Base-by-base conservation (phyloP, 2,888 invertebrate genomes). In the Limnephilus lunatus region DNA sequence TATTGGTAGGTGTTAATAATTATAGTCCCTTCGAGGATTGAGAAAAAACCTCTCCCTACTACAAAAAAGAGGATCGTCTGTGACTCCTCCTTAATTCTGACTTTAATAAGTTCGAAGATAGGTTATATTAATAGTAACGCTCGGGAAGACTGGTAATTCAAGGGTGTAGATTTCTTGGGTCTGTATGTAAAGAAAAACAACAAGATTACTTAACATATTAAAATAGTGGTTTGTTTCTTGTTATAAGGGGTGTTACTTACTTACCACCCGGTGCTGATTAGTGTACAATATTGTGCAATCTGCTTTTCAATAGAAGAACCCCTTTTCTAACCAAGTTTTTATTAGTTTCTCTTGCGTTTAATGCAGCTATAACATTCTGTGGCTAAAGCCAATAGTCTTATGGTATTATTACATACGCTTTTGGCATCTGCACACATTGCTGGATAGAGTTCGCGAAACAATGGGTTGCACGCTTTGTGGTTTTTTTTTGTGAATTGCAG, bases 1-100 rank as follows among this genome's bases (percentile, higher is more conserved):
- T 35, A 89, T 87, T 92, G 92, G 93, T 92, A 92, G 92, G 93
- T 93, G 93, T 92, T 92, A 88, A 92, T 93, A 92, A 93, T 93
- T 89, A 92, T 89, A 81, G 89, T 81, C 90, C 89, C 53, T 68
- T 68, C 87, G 81, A 87, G 68, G 89, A 83, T 85, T 83, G 35
- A 90, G 83, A 92, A 91, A 89, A 91, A 92, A 92, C 91, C 92
- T 89, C 91, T 86, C 85, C 81, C 68, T 35, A 90, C 92, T 90
- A 89, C 53, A 81, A 85, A 92, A 92, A 91, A 89, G 32, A 89
- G 87, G 91, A 91, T 91, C 80, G 81, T 88, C 89, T 91, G n/a
- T 85, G 81, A 87, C 30, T 85, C 30, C 85, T 25, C 32, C 86
- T 48, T 15, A 48, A 12, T 44, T 86, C 11, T 48, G 80, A 81